These are phyloP conservation scores for Triplophysa bombifrons DNA, from an alignment of 2,797 vertebrate species.

Conservation along the genomic window DNA sequence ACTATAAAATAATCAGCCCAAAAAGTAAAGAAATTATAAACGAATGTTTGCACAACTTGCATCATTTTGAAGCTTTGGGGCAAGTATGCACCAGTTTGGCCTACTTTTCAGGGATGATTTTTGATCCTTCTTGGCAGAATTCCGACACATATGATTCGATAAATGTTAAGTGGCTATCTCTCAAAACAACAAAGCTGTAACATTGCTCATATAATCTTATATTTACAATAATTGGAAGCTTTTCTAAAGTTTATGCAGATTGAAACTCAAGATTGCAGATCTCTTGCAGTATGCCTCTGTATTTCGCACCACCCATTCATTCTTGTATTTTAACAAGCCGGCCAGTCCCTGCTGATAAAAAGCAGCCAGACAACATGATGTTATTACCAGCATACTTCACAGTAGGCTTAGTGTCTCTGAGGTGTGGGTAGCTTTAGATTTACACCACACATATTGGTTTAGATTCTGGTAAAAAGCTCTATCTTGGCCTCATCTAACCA, in stretches of 20 bases:
- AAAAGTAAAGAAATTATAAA: background rate
- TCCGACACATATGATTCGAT: background rate
- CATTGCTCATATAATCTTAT: background rate
- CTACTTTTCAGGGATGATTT: background rate
- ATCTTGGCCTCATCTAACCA: conserved; percentile 14
- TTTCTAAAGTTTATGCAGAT: background rate
- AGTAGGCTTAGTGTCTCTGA: conserved; percentile 17
- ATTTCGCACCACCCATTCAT: conserved; percentile 34
- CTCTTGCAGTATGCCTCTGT: conserved; percentile 3
- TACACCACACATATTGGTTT: conserved; percentile 4
- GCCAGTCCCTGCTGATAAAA: conserved; percentile 32
- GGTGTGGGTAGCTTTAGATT: conserved; percentile 34
- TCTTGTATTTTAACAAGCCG: conserved; percentile 55
- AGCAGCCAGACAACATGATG: conserved; percentile 28
- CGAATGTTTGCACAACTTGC: background rate
- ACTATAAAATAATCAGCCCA: too few relatives aligned
- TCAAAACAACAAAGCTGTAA: background rate
- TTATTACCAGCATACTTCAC: conserved; percentile 32
- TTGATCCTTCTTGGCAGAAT: too few relatives aligned
- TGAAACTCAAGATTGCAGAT: conserved; percentile 1
- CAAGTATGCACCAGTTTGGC: background rate
- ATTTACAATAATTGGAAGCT: too few relatives aligned
- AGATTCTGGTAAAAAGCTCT: conserved; percentile 18
- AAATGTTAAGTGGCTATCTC: background rate
- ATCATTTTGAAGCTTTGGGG: background rate